Evolutionary conservation across 2,113 vertebrate species (phyloP).

Genomic region (Pseudolaguvia tuberculata): DNA sequence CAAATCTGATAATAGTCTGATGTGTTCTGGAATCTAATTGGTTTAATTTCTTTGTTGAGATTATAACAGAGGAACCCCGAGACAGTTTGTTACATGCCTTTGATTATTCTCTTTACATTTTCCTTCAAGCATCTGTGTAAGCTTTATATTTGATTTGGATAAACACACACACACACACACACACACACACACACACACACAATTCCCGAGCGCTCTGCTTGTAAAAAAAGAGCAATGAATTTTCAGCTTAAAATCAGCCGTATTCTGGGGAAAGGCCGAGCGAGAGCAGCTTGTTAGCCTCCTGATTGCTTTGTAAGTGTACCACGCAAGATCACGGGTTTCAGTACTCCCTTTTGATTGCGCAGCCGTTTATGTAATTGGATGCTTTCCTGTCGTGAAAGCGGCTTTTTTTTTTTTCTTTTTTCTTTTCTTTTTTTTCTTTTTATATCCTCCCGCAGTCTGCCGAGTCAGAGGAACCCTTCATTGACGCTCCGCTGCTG

Average conservation of each 20-base stretch:
- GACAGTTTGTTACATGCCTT: background rate
- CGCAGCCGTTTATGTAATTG: conserved; percentile 24
- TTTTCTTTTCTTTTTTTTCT: background rate
- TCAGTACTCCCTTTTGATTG: conserved; percentile 20
- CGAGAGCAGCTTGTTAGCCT: background rate
- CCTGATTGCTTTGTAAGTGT: conserved; percentile 3
- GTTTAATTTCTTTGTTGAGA: conserved; percentile 6
- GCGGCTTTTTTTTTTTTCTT: background rate
- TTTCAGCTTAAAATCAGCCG: background rate
- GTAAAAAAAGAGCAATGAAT: background rate
- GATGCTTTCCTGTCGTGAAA: conserved; percentile 13
- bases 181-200: background rate
- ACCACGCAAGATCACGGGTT: background rate
- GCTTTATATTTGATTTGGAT: background rate
- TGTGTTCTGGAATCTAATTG: no score
- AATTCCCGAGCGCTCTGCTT: background rate
- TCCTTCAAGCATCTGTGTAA: background rate
- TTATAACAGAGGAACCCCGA: no score
- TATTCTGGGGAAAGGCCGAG: background rate
- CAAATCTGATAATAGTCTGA: no score
- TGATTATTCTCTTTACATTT: background rate
- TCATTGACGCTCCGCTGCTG: background rate
- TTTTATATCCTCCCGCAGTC: conserved; percentile 5
- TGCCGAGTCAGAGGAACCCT: conserved; percentile 31
- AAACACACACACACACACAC: background rate